A percentile compares a stretch with the other conserved stretches of the same genome.
These are phyloP conservation scores for Drosophila colorata DNA, from an alignment of 2,888 invertebrate species.

Conservation along the genomic window DNA sequence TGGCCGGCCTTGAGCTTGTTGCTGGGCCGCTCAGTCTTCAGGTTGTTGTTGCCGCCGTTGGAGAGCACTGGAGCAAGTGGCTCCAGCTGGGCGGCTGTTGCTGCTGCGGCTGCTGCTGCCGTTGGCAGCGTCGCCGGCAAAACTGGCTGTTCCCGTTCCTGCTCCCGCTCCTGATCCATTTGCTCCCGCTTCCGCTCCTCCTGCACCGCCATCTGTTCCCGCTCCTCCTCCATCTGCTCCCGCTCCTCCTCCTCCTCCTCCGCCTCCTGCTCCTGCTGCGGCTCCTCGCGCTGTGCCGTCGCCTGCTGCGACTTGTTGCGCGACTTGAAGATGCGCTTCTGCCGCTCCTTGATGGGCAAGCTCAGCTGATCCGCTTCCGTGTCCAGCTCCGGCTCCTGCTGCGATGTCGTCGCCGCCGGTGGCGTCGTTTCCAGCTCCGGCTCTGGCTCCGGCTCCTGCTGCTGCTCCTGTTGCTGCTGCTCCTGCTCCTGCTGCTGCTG, in stretches of 20 bases:
- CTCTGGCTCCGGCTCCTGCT: neutral
- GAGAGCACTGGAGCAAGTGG: too few relatives aligned
- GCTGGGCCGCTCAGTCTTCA: neutral
- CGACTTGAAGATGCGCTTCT: conserved; percentile 84
- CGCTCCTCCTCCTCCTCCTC: neutral
- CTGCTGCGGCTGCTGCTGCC: too few relatives aligned
- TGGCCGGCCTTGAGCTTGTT: neutral
- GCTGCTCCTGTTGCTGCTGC: neutral
- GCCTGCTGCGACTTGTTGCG: conserved; percentile 74
- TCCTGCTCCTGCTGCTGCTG: conserved; percentile 4
- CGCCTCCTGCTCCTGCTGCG: neutral
- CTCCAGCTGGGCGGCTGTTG: too few relatives aligned
- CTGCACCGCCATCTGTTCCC: neutral
- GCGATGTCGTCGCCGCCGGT: neutral
- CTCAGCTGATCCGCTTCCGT: neutral
- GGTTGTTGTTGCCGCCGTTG: neutral
- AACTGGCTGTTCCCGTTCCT: too few relatives aligned
- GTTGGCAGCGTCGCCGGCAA: too few relatives aligned
- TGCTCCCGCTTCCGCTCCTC: neutral
- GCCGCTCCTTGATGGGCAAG: conserved; percentile 84
- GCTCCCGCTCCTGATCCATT: too few relatives aligned
- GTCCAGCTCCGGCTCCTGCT: neutral
- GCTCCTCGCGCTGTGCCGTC: neutral
- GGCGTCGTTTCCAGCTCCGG: neutral
- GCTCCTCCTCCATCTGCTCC: neutral